Evolutionary conservation across 1,140 invertebrate genomes (phyloP), one percentile per base, ranked within the genome.

Genomic region (Acromyrmex charruanus): DNA sequence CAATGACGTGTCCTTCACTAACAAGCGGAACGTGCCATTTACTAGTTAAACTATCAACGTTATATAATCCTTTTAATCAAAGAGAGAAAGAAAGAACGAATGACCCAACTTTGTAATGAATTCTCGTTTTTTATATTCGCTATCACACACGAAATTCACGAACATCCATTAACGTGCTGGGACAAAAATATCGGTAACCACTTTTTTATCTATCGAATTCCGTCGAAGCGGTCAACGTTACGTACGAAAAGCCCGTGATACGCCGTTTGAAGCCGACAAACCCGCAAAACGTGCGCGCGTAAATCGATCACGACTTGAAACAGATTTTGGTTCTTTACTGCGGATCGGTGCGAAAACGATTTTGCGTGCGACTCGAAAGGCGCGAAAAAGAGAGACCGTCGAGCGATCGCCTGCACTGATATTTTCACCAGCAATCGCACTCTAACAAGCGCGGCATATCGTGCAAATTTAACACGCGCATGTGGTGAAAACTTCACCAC

Each of bases 241-340:
- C 28, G 21, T 69, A 69, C 39, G 49, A 25, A 14, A 35, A 7
- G 18, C 18, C n/a, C 28, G 3, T 21, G 61, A 68, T 58, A 49
- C 21, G 35, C 9, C 39, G 39, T 84, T 84, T 84, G 39, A 21
- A 61, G 39, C 61, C 25, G 35, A 77, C 49, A 85, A 53, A 53
- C 72, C 25, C n/a, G 39, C 44, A 35, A 31, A 31, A 28, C 74
- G 53, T 53, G 0, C 10, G 28, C 53, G 44, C 18, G 28, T 21
- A 35, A 69, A 71, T 51, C 31, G 74, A 77, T 77, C 49, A 25
- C 66, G 9, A 66, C 49, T 66, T 77, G 31, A 85, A 85, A 85
- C 74, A 49, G 51, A 85, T 77, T 85, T 79, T 74, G 21, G 14
- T 49, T 79, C 74, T 85, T 79, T 66, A 85, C 25, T 63, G 49